Evolutionary conservation across 2,888 invertebrate genomes (phyloP).

Genomic region (Luffia ferchaultella): DNA sequence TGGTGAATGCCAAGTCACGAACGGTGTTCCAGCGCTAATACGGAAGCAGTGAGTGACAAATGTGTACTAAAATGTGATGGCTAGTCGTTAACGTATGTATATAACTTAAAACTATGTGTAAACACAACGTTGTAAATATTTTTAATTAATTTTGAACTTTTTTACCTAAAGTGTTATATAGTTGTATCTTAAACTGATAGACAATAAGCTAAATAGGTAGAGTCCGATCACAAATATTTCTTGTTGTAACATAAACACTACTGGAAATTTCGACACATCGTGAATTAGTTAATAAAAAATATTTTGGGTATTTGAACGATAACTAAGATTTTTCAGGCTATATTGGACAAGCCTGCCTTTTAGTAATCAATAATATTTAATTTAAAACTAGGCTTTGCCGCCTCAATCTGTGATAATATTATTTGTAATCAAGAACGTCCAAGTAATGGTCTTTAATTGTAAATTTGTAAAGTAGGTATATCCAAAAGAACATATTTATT

Average conservation of each 20-base stretch:
- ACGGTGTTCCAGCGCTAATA: too few relatives aligned
- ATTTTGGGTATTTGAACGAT: too few relatives aligned
- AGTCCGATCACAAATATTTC: too few relatives aligned
- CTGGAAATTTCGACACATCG: too few relatives aligned
- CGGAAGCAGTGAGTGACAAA: conserved; percentile 3
- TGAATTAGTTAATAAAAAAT: too few relatives aligned
- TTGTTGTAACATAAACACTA: too few relatives aligned
- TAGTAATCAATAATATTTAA: not conserved
- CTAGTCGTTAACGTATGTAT: too few relatives aligned
- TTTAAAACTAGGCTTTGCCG: conserved; percentile 20
- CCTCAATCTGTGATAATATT: conserved; percentile 51
- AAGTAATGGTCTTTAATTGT: conserved; percentile 42
- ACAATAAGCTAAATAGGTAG: too few relatives aligned
- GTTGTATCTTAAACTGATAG: too few relatives aligned
- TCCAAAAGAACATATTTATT: conserved; percentile 46
- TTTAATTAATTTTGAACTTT: conserved; percentile 5
- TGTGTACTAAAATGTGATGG: conserved; percentile 40
- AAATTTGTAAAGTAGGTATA: conserved; percentile 41
- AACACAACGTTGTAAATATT: conserved; percentile 27
- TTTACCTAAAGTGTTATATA: too few relatives aligned
- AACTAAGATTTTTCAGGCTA: too few relatives aligned
- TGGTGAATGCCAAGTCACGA: too few relatives aligned
- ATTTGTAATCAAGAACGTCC: conserved; percentile 18
- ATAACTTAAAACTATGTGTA: conserved; percentile 9
- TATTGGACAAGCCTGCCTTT: not conserved